Evolutionary conservation across 2,113 vertebrate species (phyloP).

Genomic region (Riparia riparia): DNA sequence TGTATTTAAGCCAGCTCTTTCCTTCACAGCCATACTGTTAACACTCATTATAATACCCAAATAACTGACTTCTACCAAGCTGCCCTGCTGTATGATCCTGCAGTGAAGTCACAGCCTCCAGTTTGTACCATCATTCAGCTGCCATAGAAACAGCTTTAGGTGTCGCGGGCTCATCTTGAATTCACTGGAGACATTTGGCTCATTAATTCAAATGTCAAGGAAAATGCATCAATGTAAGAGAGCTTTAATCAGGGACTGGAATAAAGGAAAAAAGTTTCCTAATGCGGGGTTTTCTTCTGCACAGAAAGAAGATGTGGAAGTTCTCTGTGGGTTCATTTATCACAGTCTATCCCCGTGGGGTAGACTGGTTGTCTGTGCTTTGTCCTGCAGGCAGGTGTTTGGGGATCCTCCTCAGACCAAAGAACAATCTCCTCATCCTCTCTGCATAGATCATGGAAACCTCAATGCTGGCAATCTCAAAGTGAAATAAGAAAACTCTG

Average conservation of each 20-base stretch:
- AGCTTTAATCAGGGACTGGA: not conserved
- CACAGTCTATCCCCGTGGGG: not conserved
- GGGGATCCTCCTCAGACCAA: not conserved
- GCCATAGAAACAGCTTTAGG: conserved; percentile 32
- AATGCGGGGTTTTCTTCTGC: not conserved
- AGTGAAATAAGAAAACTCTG: not conserved
- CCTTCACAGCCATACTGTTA: not conserved
- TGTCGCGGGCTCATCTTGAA: conserved; percentile 6
- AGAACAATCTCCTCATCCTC: not conserved
- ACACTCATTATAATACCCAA: not conserved
- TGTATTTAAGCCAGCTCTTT: not conserved
- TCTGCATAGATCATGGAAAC: not conserved
- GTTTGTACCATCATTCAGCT: conserved; percentile 24
- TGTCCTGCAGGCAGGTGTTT: not conserved
- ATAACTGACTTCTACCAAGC: not conserved
- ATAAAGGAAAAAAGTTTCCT: not conserved
- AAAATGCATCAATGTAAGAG: not conserved
- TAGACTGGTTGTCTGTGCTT: not conserved
- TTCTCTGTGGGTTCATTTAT: not conserved
- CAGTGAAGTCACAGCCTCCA: conserved; percentile 5
- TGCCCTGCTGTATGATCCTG: not conserved
- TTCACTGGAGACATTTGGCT: conserved; percentile 47
- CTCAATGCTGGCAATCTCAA: not conserved
- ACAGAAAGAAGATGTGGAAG: not conserved
- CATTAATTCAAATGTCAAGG: conserved; percentile 46